Conservation (phyloP, 1,140 invertebrate genomes). For the Drosophila nikananu region DNA sequence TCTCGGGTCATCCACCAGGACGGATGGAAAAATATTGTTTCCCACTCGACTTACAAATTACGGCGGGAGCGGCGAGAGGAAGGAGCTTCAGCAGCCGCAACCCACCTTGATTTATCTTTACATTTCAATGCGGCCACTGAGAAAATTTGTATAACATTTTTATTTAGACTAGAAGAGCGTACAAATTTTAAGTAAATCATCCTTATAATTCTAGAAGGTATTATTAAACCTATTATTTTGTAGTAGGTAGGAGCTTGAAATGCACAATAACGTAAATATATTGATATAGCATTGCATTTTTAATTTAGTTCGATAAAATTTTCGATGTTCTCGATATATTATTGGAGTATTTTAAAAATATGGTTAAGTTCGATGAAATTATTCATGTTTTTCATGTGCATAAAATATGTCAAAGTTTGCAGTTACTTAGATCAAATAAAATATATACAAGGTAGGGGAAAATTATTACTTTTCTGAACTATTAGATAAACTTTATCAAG, state of each 20-base stretch:
- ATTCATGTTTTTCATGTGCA: neutral
- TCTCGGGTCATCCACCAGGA: conserved; percentile 43
- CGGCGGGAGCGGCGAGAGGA: conserved; percentile 25
- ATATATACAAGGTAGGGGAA: neutral
- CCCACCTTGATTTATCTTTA: conserved; percentile 73
- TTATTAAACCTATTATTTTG: neutral
- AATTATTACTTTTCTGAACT: neutral
- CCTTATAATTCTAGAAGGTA: no score
- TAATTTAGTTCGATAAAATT: neutral
- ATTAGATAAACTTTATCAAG: neutral
- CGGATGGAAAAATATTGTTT: conserved; percentile 47
- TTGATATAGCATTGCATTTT: no score
- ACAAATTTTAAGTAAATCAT: neutral
- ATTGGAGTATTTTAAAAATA: no score
- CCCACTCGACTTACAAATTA: conserved; percentile 74
- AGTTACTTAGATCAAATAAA: neutral
- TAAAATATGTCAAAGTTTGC: neutral
- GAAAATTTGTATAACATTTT: neutral
- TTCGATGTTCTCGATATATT: neutral
- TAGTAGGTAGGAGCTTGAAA: no score
- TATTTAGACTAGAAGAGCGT: neutral
- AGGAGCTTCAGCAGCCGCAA: conserved; percentile 5
- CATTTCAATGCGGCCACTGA: conserved; percentile 57
- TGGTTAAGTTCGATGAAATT: no score
- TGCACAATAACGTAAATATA: no score